phyloP scores from a whole-genome alignment of 2,113 vertebrate species.

The Alligator mississippiensis region DNA sequence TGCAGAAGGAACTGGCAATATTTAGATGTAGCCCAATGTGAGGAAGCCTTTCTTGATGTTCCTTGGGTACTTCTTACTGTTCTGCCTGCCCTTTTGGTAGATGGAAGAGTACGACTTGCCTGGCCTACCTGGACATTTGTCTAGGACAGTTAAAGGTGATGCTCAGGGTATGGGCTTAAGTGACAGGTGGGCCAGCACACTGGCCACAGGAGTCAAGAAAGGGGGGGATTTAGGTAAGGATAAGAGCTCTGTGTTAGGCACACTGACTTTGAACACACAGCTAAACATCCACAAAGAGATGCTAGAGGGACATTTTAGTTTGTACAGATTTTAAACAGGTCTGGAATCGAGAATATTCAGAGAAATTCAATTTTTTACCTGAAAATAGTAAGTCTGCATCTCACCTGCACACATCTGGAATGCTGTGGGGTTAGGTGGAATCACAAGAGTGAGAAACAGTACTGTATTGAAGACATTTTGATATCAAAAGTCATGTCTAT shows the following conservation, averaged over 20 bases:
- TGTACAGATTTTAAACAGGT: background rate
- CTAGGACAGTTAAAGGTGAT: no score
- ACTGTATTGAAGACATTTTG: background rate
- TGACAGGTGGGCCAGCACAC: background rate
- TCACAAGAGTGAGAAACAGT: background rate
- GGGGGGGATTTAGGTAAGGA: accelerated
- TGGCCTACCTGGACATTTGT: no score
- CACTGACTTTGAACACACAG: background rate
- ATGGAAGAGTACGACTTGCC: no score
- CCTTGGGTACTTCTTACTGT: no score
- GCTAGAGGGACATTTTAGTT: background rate
- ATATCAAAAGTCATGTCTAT: background rate
- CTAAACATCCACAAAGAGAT: background rate
- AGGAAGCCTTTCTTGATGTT: no score
- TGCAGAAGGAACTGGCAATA: no score
- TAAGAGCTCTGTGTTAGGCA: background rate
- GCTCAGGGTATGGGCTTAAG: background rate
- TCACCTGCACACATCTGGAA: background rate
- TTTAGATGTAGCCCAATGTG: no score
- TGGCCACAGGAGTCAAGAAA: background rate
- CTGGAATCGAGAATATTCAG: background rate
- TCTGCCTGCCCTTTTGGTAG: no score
- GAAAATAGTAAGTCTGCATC: background rate
- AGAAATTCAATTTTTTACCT: background rate
- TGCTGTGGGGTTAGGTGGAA: background rate